A percentile compares a stretch with the other conserved stretches of the same genome.
Evolutionary conservation across 1,140 invertebrate genomes (phyloP).

Genomic region (Cotesia vestalis): DNA sequence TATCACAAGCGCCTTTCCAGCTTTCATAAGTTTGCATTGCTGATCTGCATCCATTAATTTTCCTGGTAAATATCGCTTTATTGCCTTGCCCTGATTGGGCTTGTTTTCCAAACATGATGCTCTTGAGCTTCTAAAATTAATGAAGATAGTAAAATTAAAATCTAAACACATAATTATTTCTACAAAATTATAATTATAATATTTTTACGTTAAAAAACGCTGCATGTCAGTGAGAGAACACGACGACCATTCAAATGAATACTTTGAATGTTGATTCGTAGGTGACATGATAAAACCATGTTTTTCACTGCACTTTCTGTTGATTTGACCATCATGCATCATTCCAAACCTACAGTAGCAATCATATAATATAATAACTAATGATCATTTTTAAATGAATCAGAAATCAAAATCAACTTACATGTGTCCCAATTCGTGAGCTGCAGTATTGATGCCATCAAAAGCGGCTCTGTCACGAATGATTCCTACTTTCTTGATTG

Average conservation of each 20-base stretch:
- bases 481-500: background rate
- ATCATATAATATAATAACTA: background rate
- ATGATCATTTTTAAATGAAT: too few species aligned
- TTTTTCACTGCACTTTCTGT: background rate
- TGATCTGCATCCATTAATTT: slow-evolving; percentile 11
- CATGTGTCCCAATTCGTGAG: slow-evolving; percentile 34
- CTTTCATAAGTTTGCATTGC: background rate
- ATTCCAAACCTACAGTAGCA: slow-evolving; percentile 23
- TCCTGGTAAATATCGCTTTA: slow-evolving; percentile 30
- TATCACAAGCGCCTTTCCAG: background rate
- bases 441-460: slow-evolving; percentile 27
- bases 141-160: too few species aligned
- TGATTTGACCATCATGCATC: slow-evolving; percentile 2
- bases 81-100: background rate
- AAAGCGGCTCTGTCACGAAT: slow-evolving; percentile 27
- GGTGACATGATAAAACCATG: slow-evolving; percentile 21
- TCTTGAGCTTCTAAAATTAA: slow-evolving; percentile 4
- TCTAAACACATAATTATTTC: too few species aligned
- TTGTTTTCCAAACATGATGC: slow-evolving; percentile 26
- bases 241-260: slow-evolving; percentile 19
- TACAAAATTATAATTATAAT: too few species aligned
- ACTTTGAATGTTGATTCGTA: background rate
- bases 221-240: slow-evolving; percentile 17
- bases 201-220: slow-evolving; percentile 21
- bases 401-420: slow-evolving; percentile 7